phyloP scores from a whole-genome alignment of 2,113 vertebrate genomes.

The Romanogobio albipinnatus region DNA sequence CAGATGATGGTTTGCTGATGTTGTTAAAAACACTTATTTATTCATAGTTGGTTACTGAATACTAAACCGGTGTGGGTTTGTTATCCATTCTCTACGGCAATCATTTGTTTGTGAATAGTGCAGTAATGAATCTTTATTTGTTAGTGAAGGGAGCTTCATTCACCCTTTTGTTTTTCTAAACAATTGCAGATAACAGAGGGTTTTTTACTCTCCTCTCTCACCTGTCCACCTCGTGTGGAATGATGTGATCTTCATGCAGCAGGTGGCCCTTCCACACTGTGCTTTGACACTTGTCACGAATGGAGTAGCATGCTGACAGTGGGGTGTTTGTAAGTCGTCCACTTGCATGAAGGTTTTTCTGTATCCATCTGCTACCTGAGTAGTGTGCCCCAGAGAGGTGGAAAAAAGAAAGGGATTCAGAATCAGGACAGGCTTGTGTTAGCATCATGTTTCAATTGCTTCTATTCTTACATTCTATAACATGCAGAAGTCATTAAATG shows the following conservation, averaged over 20 bases:
- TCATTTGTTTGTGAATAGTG: slow-evolving; percentile 18
- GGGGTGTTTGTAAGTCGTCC: slow-evolving; percentile 40
- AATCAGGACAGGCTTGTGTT: not conserved
- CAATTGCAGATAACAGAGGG: not conserved
- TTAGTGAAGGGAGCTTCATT: slow-evolving; percentile 1
- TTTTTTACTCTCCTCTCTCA: not conserved
- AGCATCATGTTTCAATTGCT: not conserved
- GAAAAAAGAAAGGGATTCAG: not conserved
- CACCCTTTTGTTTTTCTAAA: slow-evolving; percentile 10
- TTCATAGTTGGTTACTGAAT: slow-evolving; percentile 1
- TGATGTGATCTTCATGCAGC: slow-evolving; percentile 30
- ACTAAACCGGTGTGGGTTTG: not conserved
- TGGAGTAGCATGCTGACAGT: slow-evolving; percentile 32
- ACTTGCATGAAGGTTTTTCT: slow-evolving; percentile 41
- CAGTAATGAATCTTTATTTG: slow-evolving; percentile 1
- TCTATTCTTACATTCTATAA: no score
- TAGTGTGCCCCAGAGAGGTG: slow-evolving; percentile 21
- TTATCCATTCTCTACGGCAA: not conserved
- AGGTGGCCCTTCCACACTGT: slow-evolving; percentile 11
- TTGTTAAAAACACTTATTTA: slow-evolving; percentile 1
- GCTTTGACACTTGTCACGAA: slow-evolving; percentile 40
- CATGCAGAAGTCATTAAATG: no score
- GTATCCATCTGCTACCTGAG: slow-evolving; percentile 31
- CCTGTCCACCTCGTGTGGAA: not conserved
- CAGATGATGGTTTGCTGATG: not conserved